phyloP scores from a whole-genome alignment of 2,797 vertebrate species.

The Mastacembelus armatus region DNA sequence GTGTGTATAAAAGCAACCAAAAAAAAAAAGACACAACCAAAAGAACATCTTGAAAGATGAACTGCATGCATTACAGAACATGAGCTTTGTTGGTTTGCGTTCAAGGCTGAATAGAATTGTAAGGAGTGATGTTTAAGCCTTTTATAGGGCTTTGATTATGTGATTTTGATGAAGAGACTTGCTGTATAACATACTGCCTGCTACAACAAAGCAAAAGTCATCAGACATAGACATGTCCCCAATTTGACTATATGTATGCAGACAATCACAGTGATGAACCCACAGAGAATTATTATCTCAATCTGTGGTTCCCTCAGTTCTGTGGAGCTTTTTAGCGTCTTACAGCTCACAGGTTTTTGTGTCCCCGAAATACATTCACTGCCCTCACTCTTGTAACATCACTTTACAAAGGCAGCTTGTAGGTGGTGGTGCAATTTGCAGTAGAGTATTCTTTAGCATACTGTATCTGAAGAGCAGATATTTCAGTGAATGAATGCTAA shows the following conservation, averaged over 20 bases:
- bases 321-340: conserved; percentile 1
- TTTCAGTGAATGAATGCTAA: neutral
- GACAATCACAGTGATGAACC: neutral
- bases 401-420: neutral
- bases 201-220: conserved; percentile 57
- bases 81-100: conserved; percentile 63
- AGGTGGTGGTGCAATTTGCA: neutral
- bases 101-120: conserved; percentile 24
- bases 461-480: neutral
- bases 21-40: too few relatives aligned
- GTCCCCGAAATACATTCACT: neutral
- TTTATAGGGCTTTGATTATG: conserved; percentile 54
- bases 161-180: conserved; percentile 46
- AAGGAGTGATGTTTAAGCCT: conserved; percentile 55
- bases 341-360: neutral
- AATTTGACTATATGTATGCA: conserved; percentile 7
- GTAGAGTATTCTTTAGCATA: too few relatives aligned
- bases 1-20: conserved; percentile 20
- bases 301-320: conserved; percentile 7
- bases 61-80: conserved; percentile 25
- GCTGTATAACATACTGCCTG: conserved; percentile 28
- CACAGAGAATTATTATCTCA: neutral
- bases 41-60: conserved; percentile 14
- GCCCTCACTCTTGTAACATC: neutral
- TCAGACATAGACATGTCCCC: conserved; percentile 14